Base-by-base conservation (phyloP, 2,797 vertebrate species). In the Iguana delicatissima region DNA sequence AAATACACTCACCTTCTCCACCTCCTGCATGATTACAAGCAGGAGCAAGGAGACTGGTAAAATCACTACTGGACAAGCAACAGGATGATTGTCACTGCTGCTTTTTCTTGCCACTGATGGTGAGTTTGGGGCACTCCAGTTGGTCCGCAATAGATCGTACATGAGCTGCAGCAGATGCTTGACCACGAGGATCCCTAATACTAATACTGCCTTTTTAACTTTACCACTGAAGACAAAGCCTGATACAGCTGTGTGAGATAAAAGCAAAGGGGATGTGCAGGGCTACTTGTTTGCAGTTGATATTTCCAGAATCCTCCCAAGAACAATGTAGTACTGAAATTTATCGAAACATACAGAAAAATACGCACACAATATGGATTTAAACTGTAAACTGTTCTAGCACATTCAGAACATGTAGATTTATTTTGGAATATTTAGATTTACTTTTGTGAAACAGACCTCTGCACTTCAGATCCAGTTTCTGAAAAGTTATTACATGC, bases 401-500 rank as follows among this genome's bases (percentile, higher is more conserved):
- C 6, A 62, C 26, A 80, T 85, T 86, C 72, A 81, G 38, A 85
- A 79, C 10, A 64, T 32, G 13, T 29, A 84, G 22, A n/a, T 46
- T 79, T 87, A 46, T 42, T 77, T 77, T 29, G 13, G 20, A 69
- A 84, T 72, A 64, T 55, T 14, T 55, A 16, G 38, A 67, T 52
- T 38, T 14, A 82, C 10, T 50, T 52, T 84, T 84, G 20, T 32
- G 50, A 73, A 86, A 73, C 9, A 76, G 50, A 81, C 10, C 42
- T 83, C 32, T 42, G 64, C 6, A 80, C 59, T 85, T 57, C 52
- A 86, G 4, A 29, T 59, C 13, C 16, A 42, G 32, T 50, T 86
- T 59, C 77, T 73, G 50, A 73, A 90, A 62, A 90, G 50, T n/a
- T 16, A 74, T 83, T 89, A 57, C 46, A 57, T 87, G 52, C 80